Evolutionary conservation across 2,797 vertebrate genomes (phyloP), one percentile per base, ranked within the genome.

Genomic region (Menidia menidia): DNA sequence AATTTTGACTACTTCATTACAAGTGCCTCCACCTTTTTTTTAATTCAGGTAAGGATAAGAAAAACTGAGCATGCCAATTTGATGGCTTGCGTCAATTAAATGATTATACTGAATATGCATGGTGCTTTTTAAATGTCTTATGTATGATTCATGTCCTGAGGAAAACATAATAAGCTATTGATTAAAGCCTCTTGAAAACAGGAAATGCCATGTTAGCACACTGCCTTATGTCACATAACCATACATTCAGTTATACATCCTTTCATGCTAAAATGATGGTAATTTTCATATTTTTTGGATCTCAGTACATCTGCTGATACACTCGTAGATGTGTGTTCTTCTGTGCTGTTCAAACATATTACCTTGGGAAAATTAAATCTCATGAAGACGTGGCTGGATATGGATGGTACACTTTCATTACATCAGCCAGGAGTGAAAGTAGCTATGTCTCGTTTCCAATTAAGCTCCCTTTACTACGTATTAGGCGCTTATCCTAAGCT

Each of bases 401-500:
- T 73, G 81, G 77, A 77, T 83, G 78, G 79, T 73, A 80, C 77
- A 76, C 80, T 83, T 77, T 85, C 75, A 86, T 82, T 77, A 83
- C 81, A 85, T 81, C 76, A 78, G 72, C 72, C 53, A 51, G 60
- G 64, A 84, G 76, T 71, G 79, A 80, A 79, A 78, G 71, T 68
- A 79, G 83, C 68, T 57, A 77, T 78, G 68, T 84, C 75, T 87
- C 73, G 68, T 62, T 72, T 87, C 73, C 82, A 90, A 88, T 88
- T 85, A 85, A 86, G 77, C 82, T 80, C 60, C 62, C 60, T 79
- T 85, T 88, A 87, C 76, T 66, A 65, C 68, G 84, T 81, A 85
- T 89, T 85, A 88, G 86, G 78, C 59, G 60, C 81, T 87, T 63
- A 81, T 64, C 68, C 57, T 90, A 83, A 90, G 84, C 87, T 84